Base-by-base conservation (phyloP, 2,797 vertebrate genomes). In the Artibeus lituratus region DNA sequence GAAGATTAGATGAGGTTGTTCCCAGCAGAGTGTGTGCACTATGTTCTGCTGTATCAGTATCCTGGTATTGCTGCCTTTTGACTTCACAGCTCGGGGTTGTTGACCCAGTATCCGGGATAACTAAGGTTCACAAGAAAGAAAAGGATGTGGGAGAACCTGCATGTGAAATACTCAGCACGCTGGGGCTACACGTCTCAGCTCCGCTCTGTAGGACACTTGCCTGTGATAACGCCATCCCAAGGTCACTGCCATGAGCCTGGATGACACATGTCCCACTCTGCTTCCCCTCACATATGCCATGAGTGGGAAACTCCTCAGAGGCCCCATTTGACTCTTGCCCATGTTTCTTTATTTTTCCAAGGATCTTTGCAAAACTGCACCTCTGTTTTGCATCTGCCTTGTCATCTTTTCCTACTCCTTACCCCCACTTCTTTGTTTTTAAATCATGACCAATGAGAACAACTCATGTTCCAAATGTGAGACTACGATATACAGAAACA, bases 31-130 rank as follows among this genome's bases (percentile, higher is more conserved):
- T 19, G 35, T 4, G 2, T 10, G 1, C 1, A 0, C 22, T 3
- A 8, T 5, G 3, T 83, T 32, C 57, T 93, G 70, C 35, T 53
- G 67, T 39, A 51, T 26, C 76, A 74, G 62, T 10, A 16, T 42
- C 35, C 19, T 7, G 1, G 22, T 7, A 19, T 51, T n/a, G 42
- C 22, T 67, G 88, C 22, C 37, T 91, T 85, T 78, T 49, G 55
- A 80, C 83, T 91, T 90, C 21, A 65, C 4, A 1, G 57, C 21
- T 70, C 24, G 62, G 42, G 21, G 4, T 49, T 93, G 57, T 83
- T 96, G 85, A 92, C 18, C 91, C 42, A 74, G 32, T 59, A 39
- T 90, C 37, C 29, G 44, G 39, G 55, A 78, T 91, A 47, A 84
- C 57, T 70, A 59, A 73, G 24, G 39, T 35, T 83, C 82, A 35